phyloP scores from a whole-genome alignment of 2,888 invertebrate genomes.

The Epirrhoe alternata region DNA sequence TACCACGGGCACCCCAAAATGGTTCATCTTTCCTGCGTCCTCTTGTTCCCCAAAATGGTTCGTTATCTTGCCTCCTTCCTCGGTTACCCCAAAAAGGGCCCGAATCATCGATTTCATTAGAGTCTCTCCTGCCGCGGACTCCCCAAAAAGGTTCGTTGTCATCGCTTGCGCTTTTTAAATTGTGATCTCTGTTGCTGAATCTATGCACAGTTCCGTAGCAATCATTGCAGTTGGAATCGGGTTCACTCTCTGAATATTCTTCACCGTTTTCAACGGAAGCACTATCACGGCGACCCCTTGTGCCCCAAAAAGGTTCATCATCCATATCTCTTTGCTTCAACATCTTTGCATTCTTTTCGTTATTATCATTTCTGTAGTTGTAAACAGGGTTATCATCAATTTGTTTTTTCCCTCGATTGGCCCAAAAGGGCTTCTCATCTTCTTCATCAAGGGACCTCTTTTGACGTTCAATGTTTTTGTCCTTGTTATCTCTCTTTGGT shows the following conservation, averaged over 20 bases:
- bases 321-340: conserved; percentile 49
- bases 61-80: conserved; percentile 57
- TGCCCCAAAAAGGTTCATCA: conserved; percentile 75
- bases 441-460: conserved; percentile 65
- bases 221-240: conserved; percentile 46
- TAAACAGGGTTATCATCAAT: conserved; percentile 40
- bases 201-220: conserved; percentile 49
- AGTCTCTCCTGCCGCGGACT: conserved; percentile 53
- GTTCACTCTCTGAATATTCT: conserved; percentile 42
- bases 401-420: conserved; percentile 60
- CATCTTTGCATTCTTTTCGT: conserved; percentile 45
- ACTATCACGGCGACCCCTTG: conserved; percentile 67
- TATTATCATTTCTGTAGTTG: conserved; percentile 39
- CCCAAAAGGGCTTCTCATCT: conserved; percentile 61
- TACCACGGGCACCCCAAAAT: conserved; percentile 56
- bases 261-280: conserved; percentile 54
- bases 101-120: conserved; percentile 38
- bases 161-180: conserved; percentile 47
- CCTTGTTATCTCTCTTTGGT: conserved; percentile 48
- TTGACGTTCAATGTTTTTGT: conserved; percentile 55
- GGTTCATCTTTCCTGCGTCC: conserved; percentile 53
- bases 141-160: conserved; percentile 66
- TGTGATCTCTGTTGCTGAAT: conserved; percentile 30
- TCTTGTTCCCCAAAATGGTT: conserved; percentile 60
- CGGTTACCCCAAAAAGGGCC: conserved; percentile 69